Evolutionary conservation across 2,113 vertebrate genomes (phyloP).

Genomic region (Nothocercus julius): DNA sequence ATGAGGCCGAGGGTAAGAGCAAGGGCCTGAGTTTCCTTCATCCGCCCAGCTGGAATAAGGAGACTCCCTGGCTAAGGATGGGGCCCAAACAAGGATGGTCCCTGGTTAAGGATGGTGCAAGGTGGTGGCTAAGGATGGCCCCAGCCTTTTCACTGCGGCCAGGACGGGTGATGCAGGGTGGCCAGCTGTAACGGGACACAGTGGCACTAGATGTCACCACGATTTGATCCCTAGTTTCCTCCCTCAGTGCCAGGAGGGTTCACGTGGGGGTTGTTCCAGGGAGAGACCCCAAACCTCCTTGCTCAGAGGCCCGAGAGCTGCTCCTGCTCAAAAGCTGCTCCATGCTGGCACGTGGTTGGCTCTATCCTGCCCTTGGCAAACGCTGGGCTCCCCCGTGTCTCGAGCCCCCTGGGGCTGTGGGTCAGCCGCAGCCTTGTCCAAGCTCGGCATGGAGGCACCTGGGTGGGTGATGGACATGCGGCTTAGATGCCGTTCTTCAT

Average conservation of each 20-base stretch:
- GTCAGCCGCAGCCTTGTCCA: neutral
- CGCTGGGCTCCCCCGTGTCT: neutral
- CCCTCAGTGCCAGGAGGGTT: too few species aligned
- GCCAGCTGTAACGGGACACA: neutral
- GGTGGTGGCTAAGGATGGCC: too few species aligned
- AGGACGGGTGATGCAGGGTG: neutral
- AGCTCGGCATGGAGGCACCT: neutral
- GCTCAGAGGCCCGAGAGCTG: neutral
- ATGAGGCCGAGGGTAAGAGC: constrained; percentile 91
- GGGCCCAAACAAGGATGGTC: too few species aligned
- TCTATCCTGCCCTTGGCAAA: neutral
- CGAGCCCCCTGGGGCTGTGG: neutral
- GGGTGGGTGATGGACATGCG: fast-evolving
- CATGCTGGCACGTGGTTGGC: too few species aligned
- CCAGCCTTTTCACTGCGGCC: too few species aligned
- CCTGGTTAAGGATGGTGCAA: too few species aligned
- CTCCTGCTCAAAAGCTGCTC: too few species aligned
- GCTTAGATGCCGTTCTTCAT: neutral
- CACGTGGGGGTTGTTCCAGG: too few species aligned
- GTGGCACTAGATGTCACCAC: constrained; percentile 17
- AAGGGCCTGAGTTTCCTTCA: neutral
- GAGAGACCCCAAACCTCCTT: too few species aligned
- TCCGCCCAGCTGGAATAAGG: neutral
- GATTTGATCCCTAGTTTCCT: neutral
- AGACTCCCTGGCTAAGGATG: too few species aligned